Conservation (phyloP, 1,140 invertebrate genomes). For the Bombus turneri region DNA sequence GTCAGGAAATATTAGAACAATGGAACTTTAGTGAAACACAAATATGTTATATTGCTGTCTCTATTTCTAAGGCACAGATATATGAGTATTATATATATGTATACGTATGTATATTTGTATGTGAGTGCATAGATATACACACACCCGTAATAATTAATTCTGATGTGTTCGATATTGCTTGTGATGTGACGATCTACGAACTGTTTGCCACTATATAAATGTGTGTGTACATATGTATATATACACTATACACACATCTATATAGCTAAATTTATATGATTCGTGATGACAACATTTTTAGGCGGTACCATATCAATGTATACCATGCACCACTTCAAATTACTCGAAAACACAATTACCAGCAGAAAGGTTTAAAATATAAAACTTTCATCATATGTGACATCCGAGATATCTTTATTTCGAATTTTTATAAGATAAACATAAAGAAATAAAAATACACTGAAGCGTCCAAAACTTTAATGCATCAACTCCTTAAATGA, state of each 20-base stretch:
- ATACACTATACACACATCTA: neutral
- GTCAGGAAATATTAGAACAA: neutral
- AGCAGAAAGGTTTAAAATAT: constrained; percentile 69
- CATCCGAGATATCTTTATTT: constrained; percentile 75
- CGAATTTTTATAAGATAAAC: constrained; percentile 74
- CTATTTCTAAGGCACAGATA: constrained; percentile 64
- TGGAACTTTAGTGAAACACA: constrained; percentile 22
- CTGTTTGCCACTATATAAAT: constrained; percentile 13
- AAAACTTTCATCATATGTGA: constrained; percentile 61
- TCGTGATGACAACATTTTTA: neutral
- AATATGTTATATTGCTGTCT: constrained; percentile 38
- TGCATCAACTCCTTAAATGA: constrained; percentile 69
- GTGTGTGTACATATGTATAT: neutral
- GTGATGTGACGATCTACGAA: constrained; percentile 36
- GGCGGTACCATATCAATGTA: constrained; percentile 38
- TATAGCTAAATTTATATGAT: constrained; percentile 8
- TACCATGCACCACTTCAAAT: constrained; percentile 37
- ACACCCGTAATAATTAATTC: constrained; percentile 48
- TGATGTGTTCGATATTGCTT: constrained; percentile 53
- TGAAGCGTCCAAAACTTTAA: constrained; percentile 71
- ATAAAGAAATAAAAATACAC: constrained; percentile 77
- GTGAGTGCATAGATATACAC: neutral
- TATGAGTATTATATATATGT: constrained; percentile 41
- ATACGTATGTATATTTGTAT: constrained; percentile 18
- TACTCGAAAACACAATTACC: neutral